Conservation (phyloP, 1,140 invertebrate genomes). For the Trichomalopsis sarcophagae region DNA sequence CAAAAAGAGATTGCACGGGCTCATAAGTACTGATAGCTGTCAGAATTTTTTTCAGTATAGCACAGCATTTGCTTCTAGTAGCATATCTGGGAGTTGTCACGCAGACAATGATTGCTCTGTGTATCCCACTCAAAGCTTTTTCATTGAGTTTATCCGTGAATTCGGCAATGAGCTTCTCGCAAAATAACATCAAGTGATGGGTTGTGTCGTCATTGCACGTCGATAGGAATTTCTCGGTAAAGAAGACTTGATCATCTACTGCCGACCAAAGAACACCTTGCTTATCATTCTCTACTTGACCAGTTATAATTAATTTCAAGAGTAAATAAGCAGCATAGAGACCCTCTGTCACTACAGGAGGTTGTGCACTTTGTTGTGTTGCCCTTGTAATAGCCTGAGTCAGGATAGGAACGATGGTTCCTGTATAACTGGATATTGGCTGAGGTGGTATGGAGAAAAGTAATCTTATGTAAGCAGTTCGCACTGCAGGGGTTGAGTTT, state of each 20-base stretch:
- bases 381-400: conserved; percentile 66
- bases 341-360: conserved; percentile 84
- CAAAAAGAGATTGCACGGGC: conserved; percentile 75
- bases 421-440: conserved; percentile 57
- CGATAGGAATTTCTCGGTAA: conserved; percentile 87
- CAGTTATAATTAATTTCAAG: conserved; percentile 78
- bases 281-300: conserved; percentile 76
- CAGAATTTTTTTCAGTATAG: conserved; percentile 66
- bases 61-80: conserved; percentile 64
- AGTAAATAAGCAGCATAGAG: conserved; percentile 85
- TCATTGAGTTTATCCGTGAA: conserved; percentile 78
- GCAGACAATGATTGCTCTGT: conserved; percentile 80
- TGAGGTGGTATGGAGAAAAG: conserved; percentile 62
- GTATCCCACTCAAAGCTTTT: conserved; percentile 74
- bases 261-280: conserved; percentile 81
- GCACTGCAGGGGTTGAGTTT: conserved; percentile 84
- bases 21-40: conserved; percentile 64
- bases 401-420: conserved; percentile 64
- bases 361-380: conserved; percentile 73
- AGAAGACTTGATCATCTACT: conserved; percentile 86
- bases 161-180: conserved; percentile 79
- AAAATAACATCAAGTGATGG: conserved; percentile 78
- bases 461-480: conserved; percentile 81
- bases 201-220: conserved; percentile 82
- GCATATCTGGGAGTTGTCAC: conserved; percentile 74